phyloP scores from a whole-genome alignment of 2,113 vertebrate species.

The Regulus satrapa region DNA sequence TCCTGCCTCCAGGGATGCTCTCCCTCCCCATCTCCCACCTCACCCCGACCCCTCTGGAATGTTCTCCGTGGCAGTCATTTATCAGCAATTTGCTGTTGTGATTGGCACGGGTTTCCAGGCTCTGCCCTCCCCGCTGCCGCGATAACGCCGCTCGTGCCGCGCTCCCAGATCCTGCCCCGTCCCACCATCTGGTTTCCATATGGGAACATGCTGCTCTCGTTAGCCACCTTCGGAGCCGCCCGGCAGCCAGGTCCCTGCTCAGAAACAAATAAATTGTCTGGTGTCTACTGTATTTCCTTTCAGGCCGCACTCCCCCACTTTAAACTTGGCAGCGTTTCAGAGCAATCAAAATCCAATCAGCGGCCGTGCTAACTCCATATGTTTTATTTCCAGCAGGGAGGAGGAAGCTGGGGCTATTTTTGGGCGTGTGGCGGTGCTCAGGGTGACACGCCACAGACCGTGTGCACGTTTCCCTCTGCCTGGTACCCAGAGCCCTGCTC shows the following conservation, averaged over 20 bases:
- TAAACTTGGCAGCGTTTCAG: constrained; percentile 67
- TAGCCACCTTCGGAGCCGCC: constrained; percentile 64
- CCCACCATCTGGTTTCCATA: constrained; percentile 65
- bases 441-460: background rate
- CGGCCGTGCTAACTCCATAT: constrained; percentile 53
- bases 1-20: fast-evolving
- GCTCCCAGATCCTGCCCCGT: background rate
- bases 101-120: background rate
- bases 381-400: constrained; percentile 44
- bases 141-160: background rate
- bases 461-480: background rate
- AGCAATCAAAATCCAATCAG: constrained; percentile 70
- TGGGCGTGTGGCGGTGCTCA: background rate
- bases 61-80: background rate
- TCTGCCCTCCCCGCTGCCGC: background rate
- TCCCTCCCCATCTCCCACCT: background rate
- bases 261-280: constrained; percentile 72
- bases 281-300: constrained; percentile 71
- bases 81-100: background rate
- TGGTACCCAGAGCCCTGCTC: background rate
- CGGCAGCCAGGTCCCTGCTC: constrained; percentile 62
- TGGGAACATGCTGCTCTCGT: constrained; percentile 68
- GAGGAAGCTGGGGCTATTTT: constrained; percentile 42
- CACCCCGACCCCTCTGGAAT: background rate
- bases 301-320: constrained; percentile 65